Base-by-base conservation (phyloP, 2,113 vertebrate genomes). In the Serinus canaria region DNA sequence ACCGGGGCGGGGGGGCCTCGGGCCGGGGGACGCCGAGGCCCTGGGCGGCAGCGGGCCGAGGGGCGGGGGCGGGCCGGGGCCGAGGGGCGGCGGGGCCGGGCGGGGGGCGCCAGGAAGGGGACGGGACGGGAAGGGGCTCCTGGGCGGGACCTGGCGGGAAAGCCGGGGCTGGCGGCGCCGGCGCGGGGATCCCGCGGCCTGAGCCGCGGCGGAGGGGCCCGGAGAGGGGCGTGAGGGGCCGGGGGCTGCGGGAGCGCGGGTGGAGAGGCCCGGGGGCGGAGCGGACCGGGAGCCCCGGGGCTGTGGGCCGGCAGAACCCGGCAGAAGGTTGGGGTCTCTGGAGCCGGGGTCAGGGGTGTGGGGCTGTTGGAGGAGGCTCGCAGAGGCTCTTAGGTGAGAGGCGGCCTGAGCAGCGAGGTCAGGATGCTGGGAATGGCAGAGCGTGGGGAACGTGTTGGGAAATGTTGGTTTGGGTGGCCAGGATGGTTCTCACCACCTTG, bases 401-500 rank as follows among this genome's bases (percentile, higher is more conserved):
- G 6, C 7, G n/a, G 13, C 17, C 82, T 4, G 56, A 12, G 66
- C 62, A 6, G 16, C 23, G 35, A 10, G n/a, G 2, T 28, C 4
- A 9, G 47, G 78, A 8, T 9, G 1, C 6, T 3, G 22, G 43
- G 49, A 35, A 13, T 3, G 60, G 53, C 90, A 28, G 30, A 24
- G 31, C 15, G 5, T 46, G 77, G 43, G 28, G 31, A 49, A 15
- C 7, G 43, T 0, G 1, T 5, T 0, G 3, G 68, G 67, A 50
- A 8, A 0, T 1, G 28, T 10, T 33, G 2, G 2, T 21, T 5
- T 21, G 58, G 30, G 44, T 14, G 68, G 22, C n/a, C n/a, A 9
- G 64, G 60, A 9, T 23, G 4, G 15, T 58, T 50, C 66, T 62
- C 31, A 15, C 7, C 1, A 1, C 6, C 15, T 27, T 3, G 12